A percentile compares a stretch with the other conserved stretches of the same genome.
phyloP scores from a whole-genome alignment of 2,797 vertebrate species.

The Pelodytes ibericus region DNA sequence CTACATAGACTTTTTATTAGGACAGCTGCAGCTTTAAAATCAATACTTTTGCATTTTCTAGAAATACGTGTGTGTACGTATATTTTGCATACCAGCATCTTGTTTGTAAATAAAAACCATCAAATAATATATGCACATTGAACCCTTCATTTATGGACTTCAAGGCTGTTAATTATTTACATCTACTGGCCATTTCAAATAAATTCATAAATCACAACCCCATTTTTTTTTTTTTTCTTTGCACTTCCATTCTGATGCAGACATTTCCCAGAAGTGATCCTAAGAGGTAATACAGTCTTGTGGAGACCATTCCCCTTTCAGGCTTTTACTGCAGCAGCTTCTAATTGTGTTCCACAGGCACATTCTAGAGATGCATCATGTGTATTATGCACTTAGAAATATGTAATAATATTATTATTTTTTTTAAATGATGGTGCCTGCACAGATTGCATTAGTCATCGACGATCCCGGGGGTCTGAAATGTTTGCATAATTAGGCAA shows the following conservation, averaged over 20 bases:
- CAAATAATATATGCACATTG: background rate
- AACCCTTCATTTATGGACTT: slow-evolving; percentile 8
- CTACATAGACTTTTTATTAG: background rate
- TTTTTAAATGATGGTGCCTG: too few relatives aligned
- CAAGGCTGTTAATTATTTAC: slow-evolving; percentile 26
- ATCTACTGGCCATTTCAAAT: background rate
- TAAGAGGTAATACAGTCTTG: slow-evolving; percentile 8
- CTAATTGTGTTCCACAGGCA: slow-evolving; percentile 13
- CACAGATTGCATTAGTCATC: too few relatives aligned
- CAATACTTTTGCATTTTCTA: background rate
- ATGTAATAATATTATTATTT: background rate
- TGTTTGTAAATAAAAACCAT: background rate
- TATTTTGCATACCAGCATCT: background rate
- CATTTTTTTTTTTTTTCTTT: too few relatives aligned
- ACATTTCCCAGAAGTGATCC: slow-evolving; percentile 46
- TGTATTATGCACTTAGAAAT: slow-evolving; percentile 8
- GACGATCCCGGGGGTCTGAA: too few relatives aligned
- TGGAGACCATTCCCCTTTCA: slow-evolving; percentile 7
- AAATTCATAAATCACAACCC: slow-evolving; percentile 27
- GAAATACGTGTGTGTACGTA: background rate
- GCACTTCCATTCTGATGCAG: slow-evolving; percentile 27
- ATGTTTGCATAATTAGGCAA: too few relatives aligned
- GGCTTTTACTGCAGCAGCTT: slow-evolving; percentile 12
- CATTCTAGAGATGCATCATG: slow-evolving; percentile 2
- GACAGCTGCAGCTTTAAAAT: background rate